Evolutionary conservation across 2,113 vertebrate genomes (phyloP).

Genomic region (Cervus canadensis): DNA sequence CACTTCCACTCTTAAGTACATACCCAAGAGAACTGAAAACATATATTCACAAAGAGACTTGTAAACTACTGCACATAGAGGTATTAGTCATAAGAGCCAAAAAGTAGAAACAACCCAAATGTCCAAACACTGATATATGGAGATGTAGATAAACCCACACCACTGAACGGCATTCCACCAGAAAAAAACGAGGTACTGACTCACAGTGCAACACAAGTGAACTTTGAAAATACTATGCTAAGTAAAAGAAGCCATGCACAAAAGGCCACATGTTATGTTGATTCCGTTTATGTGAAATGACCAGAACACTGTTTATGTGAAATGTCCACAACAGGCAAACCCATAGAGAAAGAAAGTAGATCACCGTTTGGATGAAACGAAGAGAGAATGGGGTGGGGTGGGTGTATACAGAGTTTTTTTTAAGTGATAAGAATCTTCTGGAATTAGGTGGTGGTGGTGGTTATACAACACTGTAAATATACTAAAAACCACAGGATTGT

Average conservation of each 20-base stretch:
- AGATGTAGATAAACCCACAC: background rate
- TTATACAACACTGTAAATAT: background rate
- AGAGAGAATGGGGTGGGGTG: background rate
- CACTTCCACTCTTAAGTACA: background rate
- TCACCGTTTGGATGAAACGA: background rate
- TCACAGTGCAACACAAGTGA: background rate
- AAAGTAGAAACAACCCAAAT: background rate
- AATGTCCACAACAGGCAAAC: background rate
- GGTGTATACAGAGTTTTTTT: background rate
- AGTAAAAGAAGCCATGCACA: background rate
- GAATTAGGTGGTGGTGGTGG: background rate
- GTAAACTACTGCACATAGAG: background rate
- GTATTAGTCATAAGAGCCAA: background rate
- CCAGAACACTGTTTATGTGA: background rate
- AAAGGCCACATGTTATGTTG: background rate
- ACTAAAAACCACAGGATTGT: background rate
- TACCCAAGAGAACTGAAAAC: background rate
- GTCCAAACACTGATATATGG: background rate
- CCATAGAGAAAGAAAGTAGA: background rate
- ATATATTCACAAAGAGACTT: background rate
- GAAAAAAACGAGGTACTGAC: background rate
- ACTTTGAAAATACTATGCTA: background rate
- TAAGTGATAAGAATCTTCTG: background rate
- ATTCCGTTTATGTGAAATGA: background rate
- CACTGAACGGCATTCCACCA: background rate